Evolutionary conservation across 2,888 invertebrate genomes (phyloP).

Genomic region (Margaritifera margaritifera): DNA sequence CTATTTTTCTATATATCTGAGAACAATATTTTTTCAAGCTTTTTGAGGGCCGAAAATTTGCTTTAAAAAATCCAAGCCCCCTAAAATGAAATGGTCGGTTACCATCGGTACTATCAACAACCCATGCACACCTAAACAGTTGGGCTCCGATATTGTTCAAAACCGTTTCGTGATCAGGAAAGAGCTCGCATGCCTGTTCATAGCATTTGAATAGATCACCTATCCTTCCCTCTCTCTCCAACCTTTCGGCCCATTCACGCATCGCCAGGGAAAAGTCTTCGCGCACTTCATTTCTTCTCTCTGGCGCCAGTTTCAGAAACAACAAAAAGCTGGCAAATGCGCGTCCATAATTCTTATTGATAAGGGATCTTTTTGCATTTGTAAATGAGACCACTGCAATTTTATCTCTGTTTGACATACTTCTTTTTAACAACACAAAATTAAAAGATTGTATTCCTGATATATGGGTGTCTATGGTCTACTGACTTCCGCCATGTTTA

Average conservation of each 20-base stretch:
- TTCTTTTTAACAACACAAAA: too few species aligned
- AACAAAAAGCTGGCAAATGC: constrained; percentile 63
- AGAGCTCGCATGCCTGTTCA: constrained; percentile 71
- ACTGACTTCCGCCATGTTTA: too few species aligned
- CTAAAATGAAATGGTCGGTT: too few species aligned
- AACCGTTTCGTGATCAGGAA: constrained; percentile 75
- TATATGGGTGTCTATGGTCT: too few species aligned
- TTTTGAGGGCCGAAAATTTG: too few species aligned
- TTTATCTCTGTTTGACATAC: constrained; percentile 31
- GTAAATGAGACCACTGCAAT: constrained; percentile 40
- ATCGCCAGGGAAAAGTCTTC: constrained; percentile 53
- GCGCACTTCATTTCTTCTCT: constrained; percentile 36
- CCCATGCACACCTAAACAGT: constrained; percentile 74
- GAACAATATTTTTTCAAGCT: too few species aligned
- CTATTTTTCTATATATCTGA: too few species aligned
- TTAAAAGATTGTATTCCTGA: too few species aligned
- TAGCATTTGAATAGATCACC: constrained; percentile 60
- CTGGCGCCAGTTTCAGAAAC: constrained; percentile 52
- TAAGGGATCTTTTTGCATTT: constrained; percentile 45
- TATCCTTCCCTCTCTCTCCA: constrained; percentile 43
- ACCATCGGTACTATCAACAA: too few species aligned
- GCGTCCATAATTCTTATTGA: constrained; percentile 48
- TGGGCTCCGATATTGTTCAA: constrained; percentile 76
- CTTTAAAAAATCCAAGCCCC: too few species aligned
- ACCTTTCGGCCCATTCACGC: constrained; percentile 56